Evolutionary conservation across 2,888 invertebrate species (phyloP).

Genomic region (Chrysina gloriosa): DNA sequence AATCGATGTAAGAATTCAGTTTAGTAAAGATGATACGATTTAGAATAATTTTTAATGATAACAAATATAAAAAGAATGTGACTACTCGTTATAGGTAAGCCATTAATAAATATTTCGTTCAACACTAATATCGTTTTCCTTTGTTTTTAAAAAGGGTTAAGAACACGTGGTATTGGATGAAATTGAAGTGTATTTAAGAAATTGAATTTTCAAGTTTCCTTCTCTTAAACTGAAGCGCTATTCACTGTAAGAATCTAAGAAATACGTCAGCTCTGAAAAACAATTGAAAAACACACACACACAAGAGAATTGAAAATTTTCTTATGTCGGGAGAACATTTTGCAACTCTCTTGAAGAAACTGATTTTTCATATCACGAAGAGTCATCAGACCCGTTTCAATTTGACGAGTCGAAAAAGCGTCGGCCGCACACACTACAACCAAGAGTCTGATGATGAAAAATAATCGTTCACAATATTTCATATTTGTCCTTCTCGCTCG

Average conservation of each 20-base stretch:
- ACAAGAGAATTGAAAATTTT: constrained; percentile 59
- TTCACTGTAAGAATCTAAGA: constrained; percentile 41
- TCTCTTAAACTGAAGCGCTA: constrained; percentile 32
- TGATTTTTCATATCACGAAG: constrained; percentile 47
- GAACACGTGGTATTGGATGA: constrained; percentile 87
- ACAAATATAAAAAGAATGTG: constrained; percentile 39
- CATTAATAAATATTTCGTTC: constrained; percentile 53
- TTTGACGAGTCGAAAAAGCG: constrained; percentile 12
- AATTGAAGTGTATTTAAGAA: constrained; percentile 64
- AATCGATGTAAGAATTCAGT: constrained; percentile 20
- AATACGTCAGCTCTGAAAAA: constrained; percentile 43
- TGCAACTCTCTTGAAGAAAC: constrained; percentile 62
- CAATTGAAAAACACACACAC: too few species aligned
- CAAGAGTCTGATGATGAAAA: constrained; percentile 37
- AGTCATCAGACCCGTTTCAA: constrained; percentile 45
- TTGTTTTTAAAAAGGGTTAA: constrained; percentile 84
- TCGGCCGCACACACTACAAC: constrained; percentile 8
- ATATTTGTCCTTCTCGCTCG: constrained; percentile 1
- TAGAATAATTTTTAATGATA: constrained; percentile 13
- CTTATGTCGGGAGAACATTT: constrained; percentile 51
- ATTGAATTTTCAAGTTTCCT: constrained; percentile 51
- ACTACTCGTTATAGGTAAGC: constrained; percentile 53
- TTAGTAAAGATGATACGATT: background rate
- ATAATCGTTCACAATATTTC: constrained; percentile 15
- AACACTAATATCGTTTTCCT: constrained; percentile 79